Conservation (phyloP, 2,888 invertebrate species). For the Morpho deidamia region DNA sequence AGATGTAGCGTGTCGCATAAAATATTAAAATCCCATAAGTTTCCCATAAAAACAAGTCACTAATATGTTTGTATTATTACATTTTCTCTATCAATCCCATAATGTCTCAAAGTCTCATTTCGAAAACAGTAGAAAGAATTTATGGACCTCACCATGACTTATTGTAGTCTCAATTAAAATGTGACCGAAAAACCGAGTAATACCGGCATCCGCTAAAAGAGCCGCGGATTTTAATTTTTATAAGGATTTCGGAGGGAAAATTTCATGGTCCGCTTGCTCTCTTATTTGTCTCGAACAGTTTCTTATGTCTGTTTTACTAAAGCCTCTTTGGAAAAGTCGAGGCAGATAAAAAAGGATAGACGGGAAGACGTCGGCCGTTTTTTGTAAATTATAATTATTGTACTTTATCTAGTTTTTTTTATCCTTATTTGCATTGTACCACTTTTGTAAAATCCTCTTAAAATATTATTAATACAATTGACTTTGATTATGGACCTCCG, state of each 20-base stretch:
- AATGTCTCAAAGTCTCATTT: neutral
- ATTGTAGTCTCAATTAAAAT: slow-evolving; percentile 31
- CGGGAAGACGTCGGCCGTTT: slow-evolving; percentile 36
- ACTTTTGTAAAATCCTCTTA: neutral
- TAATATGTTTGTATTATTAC: too few species aligned
- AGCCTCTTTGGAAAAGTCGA: slow-evolving; percentile 43
- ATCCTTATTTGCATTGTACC: slow-evolving; percentile 1
- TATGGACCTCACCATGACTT: slow-evolving; percentile 27
- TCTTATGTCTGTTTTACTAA: slow-evolving; percentile 41
- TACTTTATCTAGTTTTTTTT: slow-evolving; percentile 23
- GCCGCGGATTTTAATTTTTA: slow-evolving; percentile 51
- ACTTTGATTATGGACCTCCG: too few species aligned
- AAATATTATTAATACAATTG: too few species aligned
- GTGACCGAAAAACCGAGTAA: slow-evolving; percentile 43
- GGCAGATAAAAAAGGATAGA: slow-evolving; percentile 35
- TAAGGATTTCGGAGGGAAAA: slow-evolving; percentile 42
- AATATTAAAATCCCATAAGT: too few species aligned
- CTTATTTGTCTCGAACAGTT: slow-evolving; percentile 51
- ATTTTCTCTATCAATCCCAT: too few species aligned
- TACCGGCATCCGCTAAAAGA: slow-evolving; percentile 35
- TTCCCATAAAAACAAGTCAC: too few species aligned
- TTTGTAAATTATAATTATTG: slow-evolving; percentile 48
- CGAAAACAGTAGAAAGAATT: slow-evolving; percentile 12
- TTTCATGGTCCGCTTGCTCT: slow-evolving; percentile 34
- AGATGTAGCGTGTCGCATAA: too few species aligned